Conservation (phyloP, 35 echinoderm and acorn worm species). For the Patiria miniata region DNA sequence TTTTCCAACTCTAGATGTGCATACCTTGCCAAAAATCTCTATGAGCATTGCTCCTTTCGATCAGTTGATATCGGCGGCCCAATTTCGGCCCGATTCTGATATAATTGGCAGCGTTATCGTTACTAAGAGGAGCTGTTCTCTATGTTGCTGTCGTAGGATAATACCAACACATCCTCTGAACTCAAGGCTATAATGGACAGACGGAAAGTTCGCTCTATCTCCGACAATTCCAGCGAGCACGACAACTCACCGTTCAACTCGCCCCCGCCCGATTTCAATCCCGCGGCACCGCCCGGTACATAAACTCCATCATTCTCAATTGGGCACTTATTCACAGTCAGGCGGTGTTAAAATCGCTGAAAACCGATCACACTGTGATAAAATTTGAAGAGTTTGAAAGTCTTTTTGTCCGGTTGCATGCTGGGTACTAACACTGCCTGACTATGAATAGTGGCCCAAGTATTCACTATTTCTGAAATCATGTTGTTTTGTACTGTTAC, state of each 20-base stretch:
- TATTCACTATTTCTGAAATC: not conserved
- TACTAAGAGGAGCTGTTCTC: no score
- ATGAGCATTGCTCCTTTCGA: no score
- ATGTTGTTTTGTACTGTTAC: no score
- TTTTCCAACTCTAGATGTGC: no score
- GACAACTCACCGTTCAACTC: not conserved
- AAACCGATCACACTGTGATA: not conserved
- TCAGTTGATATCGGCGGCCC: no score
- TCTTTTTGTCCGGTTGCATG: not conserved
- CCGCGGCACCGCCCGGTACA: slow-evolving; percentile 38
- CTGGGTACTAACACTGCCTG: not conserved
- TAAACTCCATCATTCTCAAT: not conserved
- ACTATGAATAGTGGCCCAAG: not conserved
- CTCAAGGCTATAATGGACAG: slow-evolving; percentile 80
- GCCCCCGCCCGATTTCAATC: slow-evolving; percentile 87
- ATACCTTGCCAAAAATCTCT: no score
- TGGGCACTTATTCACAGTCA: not conserved
- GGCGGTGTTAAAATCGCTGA: not conserved
- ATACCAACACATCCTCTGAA: slow-evolving; percentile 51
- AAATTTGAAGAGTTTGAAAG: not conserved
- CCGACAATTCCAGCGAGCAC: slow-evolving; percentile 23
- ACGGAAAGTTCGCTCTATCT: slow-evolving; percentile 67
- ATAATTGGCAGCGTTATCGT: no score
- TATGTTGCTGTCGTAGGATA: slow-evolving; percentile 8
- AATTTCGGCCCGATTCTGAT: no score